A percentile compares a stretch with the other conserved stretches of the same genome.
Conservation (phyloP, 2,113 vertebrate species). For the Pterocles burchelli region DNA sequence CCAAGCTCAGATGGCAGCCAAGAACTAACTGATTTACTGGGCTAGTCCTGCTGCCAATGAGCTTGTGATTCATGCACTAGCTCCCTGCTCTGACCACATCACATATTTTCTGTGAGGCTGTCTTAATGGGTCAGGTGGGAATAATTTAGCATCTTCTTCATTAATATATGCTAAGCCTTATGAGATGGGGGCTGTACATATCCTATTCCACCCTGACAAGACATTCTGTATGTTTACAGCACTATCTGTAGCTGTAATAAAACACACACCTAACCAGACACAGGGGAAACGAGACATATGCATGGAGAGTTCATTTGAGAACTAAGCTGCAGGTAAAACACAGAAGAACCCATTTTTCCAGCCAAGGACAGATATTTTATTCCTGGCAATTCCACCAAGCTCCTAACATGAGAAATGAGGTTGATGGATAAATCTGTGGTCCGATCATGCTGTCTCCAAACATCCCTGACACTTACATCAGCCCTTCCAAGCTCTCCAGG, state of each 20-base stretch:
- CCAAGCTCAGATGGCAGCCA: slow-evolving; percentile 26
- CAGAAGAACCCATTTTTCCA: slow-evolving; percentile 1
- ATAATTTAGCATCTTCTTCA: slow-evolving; percentile 52
- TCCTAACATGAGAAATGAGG: slow-evolving; percentile 36
- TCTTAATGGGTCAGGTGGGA: slow-evolving; percentile 25
- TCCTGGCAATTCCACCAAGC: slow-evolving; percentile 32
- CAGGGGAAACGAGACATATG: not conserved
- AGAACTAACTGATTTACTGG: slow-evolving; percentile 39
- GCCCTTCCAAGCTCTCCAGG: slow-evolving; percentile 27
- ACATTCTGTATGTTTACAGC: not conserved
- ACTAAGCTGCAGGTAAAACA: slow-evolving; percentile 37
- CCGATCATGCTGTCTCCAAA: slow-evolving; percentile 40
- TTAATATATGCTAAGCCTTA: slow-evolving; percentile 23
- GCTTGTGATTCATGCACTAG: slow-evolving; percentile 23
- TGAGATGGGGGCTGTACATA: not conserved
- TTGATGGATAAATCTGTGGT: slow-evolving; percentile 58
- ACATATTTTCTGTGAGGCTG: slow-evolving; percentile 10
- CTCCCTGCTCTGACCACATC: slow-evolving; percentile 16
- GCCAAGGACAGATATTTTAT: not conserved
- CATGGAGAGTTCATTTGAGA: not conserved
- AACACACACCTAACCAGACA: not conserved
- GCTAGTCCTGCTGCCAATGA: slow-evolving; percentile 11
- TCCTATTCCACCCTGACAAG: not conserved
- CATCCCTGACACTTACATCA: slow-evolving; percentile 66
- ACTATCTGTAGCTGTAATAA: not conserved